Base-by-base conservation (phyloP, 2,797 vertebrate genomes). In the Danio jaintianensis region DNA sequence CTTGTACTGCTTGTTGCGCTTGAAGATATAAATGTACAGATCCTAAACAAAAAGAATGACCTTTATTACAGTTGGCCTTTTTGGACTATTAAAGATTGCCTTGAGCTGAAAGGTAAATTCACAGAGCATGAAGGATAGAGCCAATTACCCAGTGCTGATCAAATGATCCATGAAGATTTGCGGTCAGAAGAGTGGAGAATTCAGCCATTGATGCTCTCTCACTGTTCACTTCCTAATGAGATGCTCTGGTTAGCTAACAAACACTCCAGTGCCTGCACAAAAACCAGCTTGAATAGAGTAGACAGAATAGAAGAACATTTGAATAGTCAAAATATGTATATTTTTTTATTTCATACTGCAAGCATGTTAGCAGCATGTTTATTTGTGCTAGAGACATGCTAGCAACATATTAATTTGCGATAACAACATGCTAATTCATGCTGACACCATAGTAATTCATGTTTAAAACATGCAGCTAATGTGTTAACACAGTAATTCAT, bases 81-180 rank as follows among this genome's bases (percentile, higher is more conserved):
- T 72, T 38, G 7, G 47, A 45, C 40, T 55, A 63, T 79, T 71
- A 63, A 72, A 64, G 38, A 72, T 64, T 47, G 50, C 38, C 8
- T 40, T 61, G n/a, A 16, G n/a, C 76, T 6, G 20, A 72, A 36
- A 71, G 58, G 16, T 61, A 53, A 63, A 45, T 48, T 64, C 78
- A 55, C 58, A 43, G 56, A 45, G 15, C 20, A 68, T 55, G 47
- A 79, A 53, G 40, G 13, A 72, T 59, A 6, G 58, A 45, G 78
- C 40, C 68, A 79, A 72, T 79, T 79, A 79, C 38, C 59, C 59
- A 45, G 18, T 45, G 58, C 47, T 72, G 38, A 64, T 79, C 68
- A 72, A 47, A 71, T 64, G 68, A 47, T 63, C 40, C 48, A 55
- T 72, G 48, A 72, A 72, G 68, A 18, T 79, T 53, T 62, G 67